phyloP scores from a whole-genome alignment of 2,797 vertebrate genomes.

The Prionace glauca region DNA sequence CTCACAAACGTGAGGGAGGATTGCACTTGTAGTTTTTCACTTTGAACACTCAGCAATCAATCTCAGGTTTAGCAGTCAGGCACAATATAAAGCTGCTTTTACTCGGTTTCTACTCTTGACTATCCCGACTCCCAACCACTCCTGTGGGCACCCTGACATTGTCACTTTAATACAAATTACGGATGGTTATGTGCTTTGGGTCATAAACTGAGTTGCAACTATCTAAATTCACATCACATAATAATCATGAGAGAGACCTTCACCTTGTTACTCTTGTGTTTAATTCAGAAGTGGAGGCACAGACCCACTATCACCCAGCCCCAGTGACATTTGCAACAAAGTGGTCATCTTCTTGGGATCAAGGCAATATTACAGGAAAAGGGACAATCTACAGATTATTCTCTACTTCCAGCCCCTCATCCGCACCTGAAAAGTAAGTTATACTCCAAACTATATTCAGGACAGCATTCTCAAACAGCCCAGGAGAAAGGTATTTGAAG shows the following conservation, averaged over 20 bases:
- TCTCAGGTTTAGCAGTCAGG: not conserved
- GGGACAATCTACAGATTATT: not conserved
- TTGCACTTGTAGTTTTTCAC: not conserved
- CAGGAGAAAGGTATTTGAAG: slow-evolving; percentile 17
- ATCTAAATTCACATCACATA: not conserved
- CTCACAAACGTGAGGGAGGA: not conserved
- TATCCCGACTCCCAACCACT: not conserved
- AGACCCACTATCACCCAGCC: not conserved
- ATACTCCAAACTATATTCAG: not conserved
- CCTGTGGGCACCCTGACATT: not conserved
- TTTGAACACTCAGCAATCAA: not conserved
- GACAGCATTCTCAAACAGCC: not conserved
- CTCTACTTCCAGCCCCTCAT: not conserved
- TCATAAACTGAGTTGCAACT: not conserved
- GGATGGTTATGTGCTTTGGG: not conserved
- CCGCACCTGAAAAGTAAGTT: not conserved
- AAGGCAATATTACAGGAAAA: not conserved
- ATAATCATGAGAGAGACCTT: not conserved
- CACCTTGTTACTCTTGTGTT: not conserved
- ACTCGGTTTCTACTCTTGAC: not conserved
- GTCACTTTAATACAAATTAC: slow-evolving; percentile 6
- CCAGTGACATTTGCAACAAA: not conserved
- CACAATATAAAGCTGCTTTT: not conserved
- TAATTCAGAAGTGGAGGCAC: not conserved
- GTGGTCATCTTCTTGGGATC: not conserved